Evolutionary conservation across 1,140 invertebrate genomes (phyloP).

Genomic region (Rhyzopertha dominica): DNA sequence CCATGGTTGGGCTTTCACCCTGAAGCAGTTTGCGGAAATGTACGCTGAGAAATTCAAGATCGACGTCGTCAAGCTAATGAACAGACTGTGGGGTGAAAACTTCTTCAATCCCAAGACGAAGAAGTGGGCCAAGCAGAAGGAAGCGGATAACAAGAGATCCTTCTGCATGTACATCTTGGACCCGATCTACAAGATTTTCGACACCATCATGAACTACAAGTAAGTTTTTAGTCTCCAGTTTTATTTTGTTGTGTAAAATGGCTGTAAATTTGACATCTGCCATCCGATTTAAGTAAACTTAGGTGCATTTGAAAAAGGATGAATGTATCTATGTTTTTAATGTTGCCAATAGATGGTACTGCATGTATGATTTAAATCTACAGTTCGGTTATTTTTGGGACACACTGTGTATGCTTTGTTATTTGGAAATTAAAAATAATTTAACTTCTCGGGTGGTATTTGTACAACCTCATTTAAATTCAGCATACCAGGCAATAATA

Average conservation of each 20-base stretch:
- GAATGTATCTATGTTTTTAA: no score
- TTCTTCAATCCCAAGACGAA: conserved; percentile 97
- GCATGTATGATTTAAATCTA: no score
- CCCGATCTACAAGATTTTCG: conserved; percentile 98
- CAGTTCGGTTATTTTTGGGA: no score
- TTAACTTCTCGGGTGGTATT: no score
- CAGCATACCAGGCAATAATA: no score
- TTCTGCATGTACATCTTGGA: conserved; percentile 99
- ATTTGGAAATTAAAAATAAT: no score
- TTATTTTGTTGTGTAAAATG: conserved; percentile 7
- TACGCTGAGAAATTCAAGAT: conserved; percentile 99
- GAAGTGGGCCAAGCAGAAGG: conserved; percentile 94
- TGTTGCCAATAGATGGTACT: no score
- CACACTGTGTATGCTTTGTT: no score
- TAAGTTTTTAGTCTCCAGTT: conserved; percentile 23
- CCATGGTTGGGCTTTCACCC: conserved; percentile 99
- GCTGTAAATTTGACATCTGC: no score
- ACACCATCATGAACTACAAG: conserved; percentile 96
- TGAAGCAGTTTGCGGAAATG: conserved; percentile 99
- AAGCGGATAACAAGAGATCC: conserved; percentile 87
- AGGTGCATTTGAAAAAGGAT: no score
- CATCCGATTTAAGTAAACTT: not conserved
- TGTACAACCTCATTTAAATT: no score
- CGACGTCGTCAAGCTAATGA: conserved; percentile 96
- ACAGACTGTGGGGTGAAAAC: conserved; percentile 93